Base-by-base conservation (phyloP, 2,113 vertebrate species). In the Neolamprologus kungweensis region DNA sequence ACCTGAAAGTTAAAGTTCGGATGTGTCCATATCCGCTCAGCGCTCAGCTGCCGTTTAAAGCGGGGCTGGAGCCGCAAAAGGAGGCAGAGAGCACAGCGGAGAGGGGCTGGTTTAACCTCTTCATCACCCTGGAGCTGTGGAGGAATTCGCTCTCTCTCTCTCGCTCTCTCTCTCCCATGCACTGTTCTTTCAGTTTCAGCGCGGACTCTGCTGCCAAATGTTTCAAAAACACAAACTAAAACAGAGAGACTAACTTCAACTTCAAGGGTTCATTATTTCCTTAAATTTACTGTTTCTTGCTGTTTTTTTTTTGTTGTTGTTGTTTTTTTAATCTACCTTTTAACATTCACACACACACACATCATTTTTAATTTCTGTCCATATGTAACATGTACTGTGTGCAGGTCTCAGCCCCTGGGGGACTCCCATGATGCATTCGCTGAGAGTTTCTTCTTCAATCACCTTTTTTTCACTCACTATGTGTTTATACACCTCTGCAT, bases 51-150 rank as follows among this genome's bases (percentile, higher is more conserved):
- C 90, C 28, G 86, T 51, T 54, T 68, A 37, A 73, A 87, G 81
- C 7, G 5, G 83, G 68, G 40, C 14, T 87, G 88, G 73, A 83
- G 85, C 40, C 58, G 80, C 63, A 21, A 73, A 57, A 83, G 84
- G 82, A 55, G 82, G 85, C 47, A 50, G 81, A 82, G 33, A 45
- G 68, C 21, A 55, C 35, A 40, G 75, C 21, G 40, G 3, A 75
- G 86, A 89, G 91, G 94, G 95, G 94, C 83, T 33, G 94, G 93
- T 37, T 91, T 93, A 94, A 92, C 90, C 94, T 94, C 87, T 60
- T 85, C 92, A 92, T 95, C 94, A 95, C 95, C 95, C 93, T 85
- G 93, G 87, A 92, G 90, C 87, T 79, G 50, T 10, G 57, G 31
- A 91, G 86, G 93, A 93, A 91, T 92, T 85, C 42, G 19, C 89